Evolutionary conservation across 2,888 invertebrate genomes (phyloP).

Genomic region (Lochmaea capreae): DNA sequence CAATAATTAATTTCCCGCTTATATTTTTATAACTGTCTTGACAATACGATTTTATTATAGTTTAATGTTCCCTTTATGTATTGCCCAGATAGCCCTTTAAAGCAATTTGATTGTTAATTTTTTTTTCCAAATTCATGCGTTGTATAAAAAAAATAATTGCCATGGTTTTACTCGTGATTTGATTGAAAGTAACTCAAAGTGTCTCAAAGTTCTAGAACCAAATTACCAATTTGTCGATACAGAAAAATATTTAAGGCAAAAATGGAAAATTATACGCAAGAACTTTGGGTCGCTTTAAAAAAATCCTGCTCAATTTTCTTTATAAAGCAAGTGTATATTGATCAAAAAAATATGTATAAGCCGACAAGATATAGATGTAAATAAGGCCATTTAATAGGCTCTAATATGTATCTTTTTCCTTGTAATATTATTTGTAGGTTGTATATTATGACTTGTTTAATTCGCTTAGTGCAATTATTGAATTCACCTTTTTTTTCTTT

Average conservation of each 20-base stretch:
- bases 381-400: constrained; percentile 58
- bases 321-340: constrained; percentile 54
- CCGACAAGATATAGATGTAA: constrained; percentile 59
- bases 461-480: constrained; percentile 47
- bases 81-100: constrained; percentile 15
- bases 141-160: constrained; percentile 43
- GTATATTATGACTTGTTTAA: constrained; percentile 55
- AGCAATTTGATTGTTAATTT: constrained; percentile 27
- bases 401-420: constrained; percentile 60
- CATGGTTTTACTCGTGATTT: constrained; percentile 56
- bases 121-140: constrained; percentile 27
- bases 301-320: constrained; percentile 57
- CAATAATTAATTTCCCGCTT: constrained; percentile 10
- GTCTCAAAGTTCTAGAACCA: constrained; percentile 4
- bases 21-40: constrained; percentile 24
- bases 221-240: not conserved
- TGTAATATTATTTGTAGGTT: constrained; percentile 58
- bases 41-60: constrained; percentile 19
- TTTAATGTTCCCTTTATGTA: constrained; percentile 8
- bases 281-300: constrained; percentile 37
- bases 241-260: not conserved
- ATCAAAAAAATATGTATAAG: constrained; percentile 48
- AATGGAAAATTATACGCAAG: not conserved
- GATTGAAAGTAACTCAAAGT: constrained; percentile 22
- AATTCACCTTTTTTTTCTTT: constrained; percentile 14